Conservation (phyloP, 2,888 invertebrate genomes). For the Agelastica alni region DNA sequence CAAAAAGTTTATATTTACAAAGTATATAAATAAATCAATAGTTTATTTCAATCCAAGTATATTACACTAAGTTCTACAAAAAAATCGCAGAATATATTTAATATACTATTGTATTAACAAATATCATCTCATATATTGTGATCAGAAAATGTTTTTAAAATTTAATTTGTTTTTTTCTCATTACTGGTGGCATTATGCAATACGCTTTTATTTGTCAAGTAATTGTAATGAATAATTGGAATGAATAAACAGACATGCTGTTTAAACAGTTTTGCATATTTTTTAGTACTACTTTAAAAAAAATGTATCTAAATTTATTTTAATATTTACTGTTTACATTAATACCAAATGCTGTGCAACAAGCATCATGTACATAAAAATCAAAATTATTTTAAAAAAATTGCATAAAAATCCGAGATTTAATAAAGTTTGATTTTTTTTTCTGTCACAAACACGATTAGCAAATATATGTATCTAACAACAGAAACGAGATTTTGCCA, state of each 20-base stretch:
- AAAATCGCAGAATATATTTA: slow-evolving; percentile 38
- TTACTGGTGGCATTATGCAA: not conserved
- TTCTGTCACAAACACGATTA: not conserved
- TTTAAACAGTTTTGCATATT: too few species aligned
- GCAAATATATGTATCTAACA: slow-evolving; percentile 10
- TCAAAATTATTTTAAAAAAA: too few species aligned
- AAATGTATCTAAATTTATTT: too few species aligned
- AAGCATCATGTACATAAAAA: too few species aligned
- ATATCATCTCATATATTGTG: slow-evolving; percentile 15
- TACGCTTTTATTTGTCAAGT: not conserved
- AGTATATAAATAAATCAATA: slow-evolving; percentile 4
- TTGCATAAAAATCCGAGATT: too few species aligned
- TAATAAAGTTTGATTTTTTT: not conserved
- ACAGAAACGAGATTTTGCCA: slow-evolving; percentile 7
- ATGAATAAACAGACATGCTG: too few species aligned
- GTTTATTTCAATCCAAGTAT: slow-evolving; percentile 38
- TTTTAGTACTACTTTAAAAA: too few species aligned
- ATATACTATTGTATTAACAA: slow-evolving; percentile 19
- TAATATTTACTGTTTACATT: too few species aligned
- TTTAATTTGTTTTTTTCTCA: not conserved
- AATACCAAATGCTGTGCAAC: too few species aligned
- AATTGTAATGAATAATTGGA: too few species aligned
- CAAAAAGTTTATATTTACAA: too few species aligned
- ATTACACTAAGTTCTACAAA: slow-evolving; percentile 51
- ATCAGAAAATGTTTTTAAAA: slow-evolving; percentile 10